phyloP scores from a whole-genome alignment of 2,113 vertebrate genomes.

The rat (Rattus norvegicus) region DNA sequence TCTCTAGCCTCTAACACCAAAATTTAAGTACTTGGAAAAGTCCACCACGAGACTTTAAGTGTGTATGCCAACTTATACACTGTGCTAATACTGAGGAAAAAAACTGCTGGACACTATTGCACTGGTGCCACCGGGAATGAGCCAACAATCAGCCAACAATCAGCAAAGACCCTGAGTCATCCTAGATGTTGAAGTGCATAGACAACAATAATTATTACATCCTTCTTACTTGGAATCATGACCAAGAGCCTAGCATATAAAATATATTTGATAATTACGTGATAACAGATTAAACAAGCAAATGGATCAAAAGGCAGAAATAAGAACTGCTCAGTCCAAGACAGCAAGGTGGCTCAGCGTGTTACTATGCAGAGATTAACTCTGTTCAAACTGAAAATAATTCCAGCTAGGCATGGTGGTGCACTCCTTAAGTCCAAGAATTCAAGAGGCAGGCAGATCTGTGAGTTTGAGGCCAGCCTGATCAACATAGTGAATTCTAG shows the following conservation, averaged over 20 bases:
- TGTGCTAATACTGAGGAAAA: background rate
- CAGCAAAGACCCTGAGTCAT: background rate
- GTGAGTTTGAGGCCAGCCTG: background rate
- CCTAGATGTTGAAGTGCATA: background rate
- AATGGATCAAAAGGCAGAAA: background rate
- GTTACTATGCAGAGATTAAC: constrained; percentile 38
- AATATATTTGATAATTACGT: background rate
- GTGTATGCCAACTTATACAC: background rate
- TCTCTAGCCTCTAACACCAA: background rate
- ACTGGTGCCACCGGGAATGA: background rate
- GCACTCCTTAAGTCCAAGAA: background rate
- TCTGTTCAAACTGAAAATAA: constrained; percentile 51
- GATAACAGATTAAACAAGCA: background rate
- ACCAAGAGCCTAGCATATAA: background rate
- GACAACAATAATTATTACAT: constrained; percentile 12
- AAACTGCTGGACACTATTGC: background rate
- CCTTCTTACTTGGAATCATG: background rate
- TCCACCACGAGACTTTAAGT: background rate
- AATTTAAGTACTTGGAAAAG: constrained; percentile 2
- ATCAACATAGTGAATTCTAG: background rate
- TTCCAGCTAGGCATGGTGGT: background rate
- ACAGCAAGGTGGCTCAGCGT: background rate
- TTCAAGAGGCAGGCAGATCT: background rate
- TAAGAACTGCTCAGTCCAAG: background rate
- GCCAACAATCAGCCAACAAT: background rate